phyloP scores from a whole-genome alignment of 2,888 invertebrate species.

The Idaea aversata region DNA sequence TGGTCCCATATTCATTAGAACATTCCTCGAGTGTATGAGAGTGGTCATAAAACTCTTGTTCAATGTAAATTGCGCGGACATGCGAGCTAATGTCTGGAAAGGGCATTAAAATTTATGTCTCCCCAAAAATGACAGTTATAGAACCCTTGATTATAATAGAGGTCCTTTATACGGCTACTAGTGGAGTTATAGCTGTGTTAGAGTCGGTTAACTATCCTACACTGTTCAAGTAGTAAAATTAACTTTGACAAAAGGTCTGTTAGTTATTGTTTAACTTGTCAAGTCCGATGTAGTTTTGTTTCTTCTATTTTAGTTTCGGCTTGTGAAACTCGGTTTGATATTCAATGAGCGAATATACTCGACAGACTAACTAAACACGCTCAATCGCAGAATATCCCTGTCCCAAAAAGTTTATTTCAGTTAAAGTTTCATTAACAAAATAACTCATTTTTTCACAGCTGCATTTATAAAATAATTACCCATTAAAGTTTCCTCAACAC shows the following conservation, averaged over 20 bases:
- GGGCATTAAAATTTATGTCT: neutral
- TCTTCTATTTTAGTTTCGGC: neutral
- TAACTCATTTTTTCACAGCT: neutral
- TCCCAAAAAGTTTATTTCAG: neutral
- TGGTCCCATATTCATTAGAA: neutral
- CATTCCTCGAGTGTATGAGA: neutral
- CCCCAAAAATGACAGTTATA: neutral
- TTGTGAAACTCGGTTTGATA: neutral
- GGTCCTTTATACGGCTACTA: neutral
- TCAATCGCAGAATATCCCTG: neutral
- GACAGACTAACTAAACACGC: neutral
- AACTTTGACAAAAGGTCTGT: neutral
- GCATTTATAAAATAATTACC: too few relatives aligned
- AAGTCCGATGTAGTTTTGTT: neutral
- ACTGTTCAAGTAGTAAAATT: neutral
- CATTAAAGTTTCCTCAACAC: too few relatives aligned
- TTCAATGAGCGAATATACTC: neutral
- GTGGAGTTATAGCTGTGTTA: neutral
- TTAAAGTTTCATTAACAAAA: neutral
- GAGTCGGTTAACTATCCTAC: neutral
- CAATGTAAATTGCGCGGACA: neutral
- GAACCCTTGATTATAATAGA: conserved; percentile 1
- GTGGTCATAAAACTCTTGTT: neutral
- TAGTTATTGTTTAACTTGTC: neutral
- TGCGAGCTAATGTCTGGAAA: neutral